Conservation (phyloP, 2,797 vertebrate genomes). For the Dromococcyx pavoninus region DNA sequence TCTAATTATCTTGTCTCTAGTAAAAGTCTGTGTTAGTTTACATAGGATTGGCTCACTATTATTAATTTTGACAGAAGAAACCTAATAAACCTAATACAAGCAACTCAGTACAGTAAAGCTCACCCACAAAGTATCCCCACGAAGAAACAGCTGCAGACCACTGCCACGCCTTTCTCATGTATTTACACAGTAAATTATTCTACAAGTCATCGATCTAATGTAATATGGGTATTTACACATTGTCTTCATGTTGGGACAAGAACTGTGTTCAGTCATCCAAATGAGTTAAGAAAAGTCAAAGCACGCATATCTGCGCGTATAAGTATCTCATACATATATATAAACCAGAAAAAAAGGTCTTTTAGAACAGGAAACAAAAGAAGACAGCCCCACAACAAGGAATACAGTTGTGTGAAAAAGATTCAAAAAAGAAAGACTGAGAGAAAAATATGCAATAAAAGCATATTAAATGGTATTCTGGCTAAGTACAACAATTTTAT, state of each 20-base stretch:
- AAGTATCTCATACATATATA: neutral
- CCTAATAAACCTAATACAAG: neutral
- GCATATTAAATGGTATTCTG: neutral
- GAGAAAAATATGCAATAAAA: neutral
- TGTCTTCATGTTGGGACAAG: slow-evolving; percentile 36
- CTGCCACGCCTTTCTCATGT: neutral
- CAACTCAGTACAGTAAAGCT: neutral
- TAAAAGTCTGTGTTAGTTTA: neutral
- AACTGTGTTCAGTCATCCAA: slow-evolving; percentile 41
- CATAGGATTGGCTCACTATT: neutral
- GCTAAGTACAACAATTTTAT: neutral
- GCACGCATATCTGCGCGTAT: neutral
- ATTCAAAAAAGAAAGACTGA: neutral
- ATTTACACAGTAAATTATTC: slow-evolving; percentile 10
- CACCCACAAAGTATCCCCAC: neutral
- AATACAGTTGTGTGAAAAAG: neutral
- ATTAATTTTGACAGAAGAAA: neutral
- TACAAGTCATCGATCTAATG: neutral
- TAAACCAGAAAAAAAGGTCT: neutral
- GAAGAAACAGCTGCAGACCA: neutral
- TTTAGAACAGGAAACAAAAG: neutral
- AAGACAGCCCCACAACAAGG: neutral
- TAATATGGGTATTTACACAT: slow-evolving; percentile 3
- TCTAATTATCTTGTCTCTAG: neutral
- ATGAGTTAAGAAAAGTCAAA: slow-evolving; percentile 43